These are phyloP conservation scores for Euphonia xanthogaster DNA, from an alignment of 2,797 vertebrate species.

Conservation along the genomic window DNA sequence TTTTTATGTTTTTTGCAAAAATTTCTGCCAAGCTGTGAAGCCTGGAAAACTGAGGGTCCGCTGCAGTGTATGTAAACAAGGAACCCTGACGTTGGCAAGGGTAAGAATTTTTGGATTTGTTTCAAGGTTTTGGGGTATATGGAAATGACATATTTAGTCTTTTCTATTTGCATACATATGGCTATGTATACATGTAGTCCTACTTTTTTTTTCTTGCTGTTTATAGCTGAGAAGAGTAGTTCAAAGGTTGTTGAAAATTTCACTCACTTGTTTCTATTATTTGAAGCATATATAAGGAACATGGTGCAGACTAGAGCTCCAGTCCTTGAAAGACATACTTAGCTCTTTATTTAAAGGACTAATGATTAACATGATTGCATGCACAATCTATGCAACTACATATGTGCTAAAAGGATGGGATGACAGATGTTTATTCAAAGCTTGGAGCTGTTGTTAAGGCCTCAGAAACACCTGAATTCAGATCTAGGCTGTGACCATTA, in stretches of 20 bases:
- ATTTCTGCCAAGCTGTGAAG: constrained; percentile 78
- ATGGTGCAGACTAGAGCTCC: not conserved
- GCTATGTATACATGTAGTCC: not conserved
- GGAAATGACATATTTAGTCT: not conserved
- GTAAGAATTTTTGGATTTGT: constrained; percentile 70
- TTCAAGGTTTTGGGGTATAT: not conserved
- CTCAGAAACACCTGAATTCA: not conserved
- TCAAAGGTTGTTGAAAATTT: not conserved
- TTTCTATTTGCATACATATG: not conserved
- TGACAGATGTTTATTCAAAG: not conserved
- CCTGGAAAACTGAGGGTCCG: constrained; percentile 88
- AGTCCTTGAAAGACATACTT: not conserved
- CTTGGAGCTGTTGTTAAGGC: not conserved
- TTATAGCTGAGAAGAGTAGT: not conserved
- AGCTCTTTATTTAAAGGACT: not conserved
- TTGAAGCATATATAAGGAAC: not conserved
- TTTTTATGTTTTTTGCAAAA: constrained; percentile 91
- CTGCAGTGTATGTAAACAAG: constrained; percentile 83
- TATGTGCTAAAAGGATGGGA: not conserved
- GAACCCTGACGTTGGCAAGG: constrained; percentile 82
- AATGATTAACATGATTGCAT: not conserved
- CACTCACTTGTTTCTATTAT: not conserved
- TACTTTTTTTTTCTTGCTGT: not conserved
- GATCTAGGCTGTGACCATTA: not conserved
- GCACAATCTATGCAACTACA: not conserved